Conservation (phyloP, 2,888 invertebrate species). For the Mantis religiosa region DNA sequence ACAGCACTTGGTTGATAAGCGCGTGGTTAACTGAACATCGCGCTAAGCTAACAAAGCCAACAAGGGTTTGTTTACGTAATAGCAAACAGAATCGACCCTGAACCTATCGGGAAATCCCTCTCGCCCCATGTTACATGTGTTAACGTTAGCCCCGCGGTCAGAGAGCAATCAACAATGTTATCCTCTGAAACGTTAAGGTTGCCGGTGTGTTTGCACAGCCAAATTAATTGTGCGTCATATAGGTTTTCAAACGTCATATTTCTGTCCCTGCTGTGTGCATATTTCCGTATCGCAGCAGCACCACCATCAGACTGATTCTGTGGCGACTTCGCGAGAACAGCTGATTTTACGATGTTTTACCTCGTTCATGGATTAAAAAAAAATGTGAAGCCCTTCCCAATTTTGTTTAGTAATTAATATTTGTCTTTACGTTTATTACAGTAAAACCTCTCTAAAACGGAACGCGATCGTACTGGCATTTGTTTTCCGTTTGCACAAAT, state of each 20-base stretch:
- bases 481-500: no score
- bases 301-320: no score
- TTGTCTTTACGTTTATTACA: no score
- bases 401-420: no score
- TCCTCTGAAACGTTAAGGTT: background rate
- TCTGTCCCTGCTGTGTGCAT: background rate
- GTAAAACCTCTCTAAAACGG: no score
- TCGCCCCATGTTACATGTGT: background rate
- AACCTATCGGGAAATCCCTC: background rate
- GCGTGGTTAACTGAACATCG: background rate
- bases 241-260: background rate
- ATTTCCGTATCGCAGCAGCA: background rate
- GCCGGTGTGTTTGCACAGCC: background rate
- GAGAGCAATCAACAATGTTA: background rate
- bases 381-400: no score
- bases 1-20: background rate
- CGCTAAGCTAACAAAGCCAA: background rate
- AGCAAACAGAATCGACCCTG: background rate
- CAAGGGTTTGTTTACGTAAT: background rate
- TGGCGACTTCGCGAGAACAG: no score
- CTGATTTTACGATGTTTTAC: no score
- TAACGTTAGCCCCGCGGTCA: background rate
- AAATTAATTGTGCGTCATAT: background rate
- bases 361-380: no score
- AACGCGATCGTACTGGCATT: no score